Evolutionary conservation across 2,113 vertebrate genomes (phyloP), one percentile per base, ranked within the genome.

Genomic region (Calypte anna): DNA sequence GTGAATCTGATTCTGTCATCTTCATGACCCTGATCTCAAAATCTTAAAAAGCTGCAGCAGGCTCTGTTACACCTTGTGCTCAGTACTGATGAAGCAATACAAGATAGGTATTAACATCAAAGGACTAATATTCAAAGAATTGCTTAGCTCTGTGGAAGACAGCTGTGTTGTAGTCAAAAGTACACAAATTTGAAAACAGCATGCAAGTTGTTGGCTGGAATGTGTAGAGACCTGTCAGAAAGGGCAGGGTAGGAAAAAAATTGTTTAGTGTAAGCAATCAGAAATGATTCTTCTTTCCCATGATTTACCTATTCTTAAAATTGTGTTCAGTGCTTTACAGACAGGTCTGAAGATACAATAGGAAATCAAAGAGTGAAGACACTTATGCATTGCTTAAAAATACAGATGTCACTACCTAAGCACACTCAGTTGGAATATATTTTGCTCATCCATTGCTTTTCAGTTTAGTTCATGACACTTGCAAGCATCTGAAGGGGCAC

Each of bases 31-130:
- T 68, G 76, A 96, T 88, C 73, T 80, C 74, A 59, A 30, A 62
- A 59, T 67, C 64, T 96, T 93, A 96, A 96, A 92, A 97, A 94
- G 94, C 84, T 88, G 67, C 88, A 90, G 30, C 44, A 81, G 48
- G 28, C 30, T 89, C 70, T 93, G 64, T 79, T 97, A 96, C 80
- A 95, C 22, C 54, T 38, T 91, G 17, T 61, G 38, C 48, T 95
- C 40, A 24, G 13, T 93, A 93, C 96, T 92, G 90, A 85, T 55
- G 44, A 82, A 97, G 92, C 69, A 94, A 93, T 95, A 86, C 96
- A 95, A 90, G 28, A 44, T 33, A 73, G 67, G 44, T 75, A 66
- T 96, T 92, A 91, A 57, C 76, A 88, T 54, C 54, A 82, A 94
- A 91, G 74, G 94, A 91, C 94, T 82, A 63, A 73, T 96, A 88